phyloP scores from a whole-genome alignment of 2,888 invertebrate species.

The Diloba caeruleocephala region DNA sequence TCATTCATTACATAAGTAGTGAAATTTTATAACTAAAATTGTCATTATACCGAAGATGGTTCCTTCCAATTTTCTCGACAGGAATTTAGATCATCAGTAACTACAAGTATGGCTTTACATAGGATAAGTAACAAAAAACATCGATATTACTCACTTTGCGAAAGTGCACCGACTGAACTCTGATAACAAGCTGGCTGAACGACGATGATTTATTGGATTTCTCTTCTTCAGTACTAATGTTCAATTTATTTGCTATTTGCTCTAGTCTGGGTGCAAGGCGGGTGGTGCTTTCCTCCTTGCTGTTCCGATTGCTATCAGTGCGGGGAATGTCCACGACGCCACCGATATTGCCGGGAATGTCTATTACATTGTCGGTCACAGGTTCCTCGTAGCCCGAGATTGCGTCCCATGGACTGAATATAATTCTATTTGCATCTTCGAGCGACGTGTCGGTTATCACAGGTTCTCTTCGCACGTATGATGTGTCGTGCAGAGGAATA shows the following conservation, averaged over 20 bases:
- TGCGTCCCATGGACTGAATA: constrained; percentile 87
- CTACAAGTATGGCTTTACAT: too few relatives aligned
- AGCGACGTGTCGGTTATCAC: constrained; percentile 82
- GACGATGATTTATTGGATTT: constrained; percentile 86
- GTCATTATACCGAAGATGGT: too few relatives aligned
- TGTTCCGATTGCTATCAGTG: constrained; percentile 72
- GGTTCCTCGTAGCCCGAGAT: constrained; percentile 83
- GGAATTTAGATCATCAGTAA: too few relatives aligned
- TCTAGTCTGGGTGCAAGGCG: constrained; percentile 69
- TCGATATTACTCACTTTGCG: constrained; percentile 75
- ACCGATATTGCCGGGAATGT: constrained; percentile 81
- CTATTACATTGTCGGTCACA: constrained; percentile 83
- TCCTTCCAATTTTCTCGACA: too few relatives aligned
- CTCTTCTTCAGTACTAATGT: constrained; percentile 83
- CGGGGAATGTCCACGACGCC: constrained; percentile 63
- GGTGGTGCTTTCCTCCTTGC: constrained; percentile 72
- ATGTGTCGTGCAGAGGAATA: constrained; percentile 76
- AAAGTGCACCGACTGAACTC: constrained; percentile 85
- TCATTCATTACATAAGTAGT: too few relatives aligned
- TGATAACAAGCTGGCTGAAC: constrained; percentile 85
- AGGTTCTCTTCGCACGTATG: constrained; percentile 74
- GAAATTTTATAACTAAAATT: too few relatives aligned
- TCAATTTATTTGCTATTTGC: constrained; percentile 83
- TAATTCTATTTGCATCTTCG: constrained; percentile 87
- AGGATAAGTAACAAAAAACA: constrained; percentile 5